Base-by-base conservation (phyloP, 2,888 invertebrate genomes). In the Thymelicus sylvestris region DNA sequence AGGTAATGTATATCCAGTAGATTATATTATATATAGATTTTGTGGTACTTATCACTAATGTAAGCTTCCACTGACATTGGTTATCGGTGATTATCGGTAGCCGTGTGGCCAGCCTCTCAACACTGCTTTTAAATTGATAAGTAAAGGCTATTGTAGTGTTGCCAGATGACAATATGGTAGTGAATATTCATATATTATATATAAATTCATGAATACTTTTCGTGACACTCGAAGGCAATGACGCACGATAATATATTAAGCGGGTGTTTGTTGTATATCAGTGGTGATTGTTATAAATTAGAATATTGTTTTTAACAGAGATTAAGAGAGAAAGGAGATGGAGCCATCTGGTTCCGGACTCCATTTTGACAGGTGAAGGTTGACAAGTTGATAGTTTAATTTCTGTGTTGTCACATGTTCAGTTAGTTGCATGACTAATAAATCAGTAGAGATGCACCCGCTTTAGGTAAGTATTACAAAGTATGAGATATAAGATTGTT, bases 121-220 rank as follows among this genome's bases (percentile, higher is more conserved):
- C 82, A 82, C 83, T 74, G 82, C 83, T 84, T 84, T 73, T 68
- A 69, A 69, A 73, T 71, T 63, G 44, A 77, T 71, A 66, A 39
- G 44, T 47, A 77, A 80, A 77, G 78, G 78, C 76, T 78, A 82
- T 82, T 79, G 83, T 83, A 76, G 78, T 80, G 81, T 82, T 80
- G 80, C 78, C 79, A 81, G 78, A 86, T 81, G 90, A 90, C 90
- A 90, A 91, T 91, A 91, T 85, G 75, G 80, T 87, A 89, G 85
- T 81, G 78, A 76, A 79, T 82, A 80, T 79, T 75, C 73, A 75
- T 80, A 69, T 76, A 77, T 80, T 80, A 69, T 76, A 77, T 80
- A 76, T 74, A 76, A 48, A 69, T 24, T 50, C 50, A 74, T 75
- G 65, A 76, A 72, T 73, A 78, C 44, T 75, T 73, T 67, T 76